Evolutionary conservation across 2,888 invertebrate species (phyloP).

Genomic region (Chalcis sispes): DNA sequence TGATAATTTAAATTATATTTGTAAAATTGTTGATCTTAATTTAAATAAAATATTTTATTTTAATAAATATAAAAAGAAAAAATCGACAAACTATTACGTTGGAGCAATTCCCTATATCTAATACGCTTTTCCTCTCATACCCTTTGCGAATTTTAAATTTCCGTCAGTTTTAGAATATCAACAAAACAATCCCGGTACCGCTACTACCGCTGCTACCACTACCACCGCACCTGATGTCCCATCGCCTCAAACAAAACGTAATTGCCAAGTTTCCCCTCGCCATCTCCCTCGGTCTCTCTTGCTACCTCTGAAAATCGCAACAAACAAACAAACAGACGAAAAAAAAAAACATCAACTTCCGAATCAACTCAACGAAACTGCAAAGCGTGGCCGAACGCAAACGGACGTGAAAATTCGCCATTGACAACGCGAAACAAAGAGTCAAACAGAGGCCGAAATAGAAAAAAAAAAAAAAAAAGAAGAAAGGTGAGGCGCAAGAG

Average conservation of each 20-base stretch:
- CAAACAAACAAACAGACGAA: not conserved
- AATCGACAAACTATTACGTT: not conserved
- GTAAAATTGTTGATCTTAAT: too few relatives aligned
- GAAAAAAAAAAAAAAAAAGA: slow-evolving; percentile 4
- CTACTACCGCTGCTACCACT: too few relatives aligned
- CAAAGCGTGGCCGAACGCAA: not conserved
- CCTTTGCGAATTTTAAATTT: slow-evolving; percentile 26
- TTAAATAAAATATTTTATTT: too few relatives aligned
- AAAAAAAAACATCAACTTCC: not conserved
- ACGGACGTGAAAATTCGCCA: not conserved
- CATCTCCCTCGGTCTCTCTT: not conserved
- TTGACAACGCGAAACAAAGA: too few relatives aligned
- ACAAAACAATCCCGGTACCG: slow-evolving; percentile 18
- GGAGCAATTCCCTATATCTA: not conserved
- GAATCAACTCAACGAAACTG: not conserved
- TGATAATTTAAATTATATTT: too few relatives aligned
- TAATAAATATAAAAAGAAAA: too few relatives aligned
- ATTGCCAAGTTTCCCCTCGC: slow-evolving; percentile 1
- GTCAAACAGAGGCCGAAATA: too few relatives aligned
- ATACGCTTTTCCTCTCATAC: not conserved
- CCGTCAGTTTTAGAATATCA: slow-evolving; percentile 2
- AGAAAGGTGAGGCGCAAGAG: not conserved
- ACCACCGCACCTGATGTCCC: too few relatives aligned
- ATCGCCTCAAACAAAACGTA: slow-evolving; percentile 25
- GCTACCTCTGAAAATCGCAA: not conserved